Percentiles rank a stretch among this genome's conserved stretches.
Evolutionary conservation across 2,888 invertebrate genomes (phyloP).

Genomic region (Cryptophagus acutangulus): DNA sequence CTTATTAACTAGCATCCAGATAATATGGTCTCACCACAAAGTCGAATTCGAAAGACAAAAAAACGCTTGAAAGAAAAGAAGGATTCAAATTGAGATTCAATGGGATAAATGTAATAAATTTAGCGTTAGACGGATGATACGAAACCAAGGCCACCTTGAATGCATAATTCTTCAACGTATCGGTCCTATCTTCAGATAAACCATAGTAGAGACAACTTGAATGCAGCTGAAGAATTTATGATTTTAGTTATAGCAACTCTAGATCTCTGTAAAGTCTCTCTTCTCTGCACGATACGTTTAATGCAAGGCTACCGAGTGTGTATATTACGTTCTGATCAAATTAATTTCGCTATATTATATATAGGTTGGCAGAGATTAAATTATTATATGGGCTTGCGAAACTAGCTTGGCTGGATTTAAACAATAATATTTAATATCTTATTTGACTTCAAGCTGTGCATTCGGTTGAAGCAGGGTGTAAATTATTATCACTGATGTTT

Average conservation of each 20-base stretch:
- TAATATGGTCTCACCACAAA: too few species aligned
- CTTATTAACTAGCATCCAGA: too few species aligned
- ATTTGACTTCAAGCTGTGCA: background rate
- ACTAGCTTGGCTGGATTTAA: too few species aligned
- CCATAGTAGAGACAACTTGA: slow-evolving; percentile 39
- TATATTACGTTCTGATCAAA: slow-evolving; percentile 11
- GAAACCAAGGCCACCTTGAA: slow-evolving; percentile 40
- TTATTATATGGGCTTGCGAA: too few species aligned
- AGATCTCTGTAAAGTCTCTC: slow-evolving; percentile 27
- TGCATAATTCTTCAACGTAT: slow-evolving; percentile 42
- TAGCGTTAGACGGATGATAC: slow-evolving; percentile 31
- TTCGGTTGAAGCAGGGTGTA: too few species aligned
- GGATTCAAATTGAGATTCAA: slow-evolving; percentile 39
- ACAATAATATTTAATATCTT: too few species aligned
- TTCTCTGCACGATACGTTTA: slow-evolving; percentile 9
- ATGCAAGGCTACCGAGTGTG: slow-evolving; percentile 9
- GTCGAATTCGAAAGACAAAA: too few species aligned
- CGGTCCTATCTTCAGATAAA: slow-evolving; percentile 42
- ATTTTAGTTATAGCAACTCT: slow-evolving; percentile 36
- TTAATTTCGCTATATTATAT: too few species aligned
- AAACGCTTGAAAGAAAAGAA: too few species aligned
- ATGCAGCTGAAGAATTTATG: slow-evolving; percentile 41
- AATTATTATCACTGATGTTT: background rate
- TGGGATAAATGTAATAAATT: slow-evolving; percentile 42
- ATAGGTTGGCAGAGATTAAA: too few species aligned